Conservation (phyloP, 2,113 vertebrate genomes). For the Labeo rohita region DNA sequence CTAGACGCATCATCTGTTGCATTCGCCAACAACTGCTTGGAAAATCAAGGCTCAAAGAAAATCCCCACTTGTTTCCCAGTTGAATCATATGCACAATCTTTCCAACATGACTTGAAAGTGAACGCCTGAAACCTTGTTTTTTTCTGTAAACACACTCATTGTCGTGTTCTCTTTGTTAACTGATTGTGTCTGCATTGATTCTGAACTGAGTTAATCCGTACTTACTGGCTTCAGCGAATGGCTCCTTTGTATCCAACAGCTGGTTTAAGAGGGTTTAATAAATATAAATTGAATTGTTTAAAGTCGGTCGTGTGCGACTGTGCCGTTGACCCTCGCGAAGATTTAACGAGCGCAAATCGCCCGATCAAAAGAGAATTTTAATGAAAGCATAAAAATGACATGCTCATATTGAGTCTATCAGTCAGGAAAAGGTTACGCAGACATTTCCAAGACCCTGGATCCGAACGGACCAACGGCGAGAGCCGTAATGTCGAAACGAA, state of each 20-base stretch:
- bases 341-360: background rate
- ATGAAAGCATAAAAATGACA: background rate
- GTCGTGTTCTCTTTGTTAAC: background rate
- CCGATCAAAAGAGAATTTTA: background rate
- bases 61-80: background rate
- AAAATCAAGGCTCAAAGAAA: background rate
- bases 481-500: background rate
- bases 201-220: background rate
- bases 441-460: slow-evolving; percentile 9
- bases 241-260: background rate
- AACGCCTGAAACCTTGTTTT: background rate
- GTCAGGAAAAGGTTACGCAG: slow-evolving; percentile 11
- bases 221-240: background rate
- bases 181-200: background rate
- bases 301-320: background rate
- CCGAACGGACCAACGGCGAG: background rate
- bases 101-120: background rate
- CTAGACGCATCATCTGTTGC: background rate
- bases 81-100: background rate
- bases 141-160: background rate
- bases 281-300: background rate
- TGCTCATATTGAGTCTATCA: background rate
- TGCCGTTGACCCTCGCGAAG: background rate
- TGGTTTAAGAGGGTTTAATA: no score
- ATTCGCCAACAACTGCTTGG: background rate